These are phyloP conservation scores for Battus philenor DNA, from an alignment of 1,140 invertebrate species.

Conservation along the genomic window DNA sequence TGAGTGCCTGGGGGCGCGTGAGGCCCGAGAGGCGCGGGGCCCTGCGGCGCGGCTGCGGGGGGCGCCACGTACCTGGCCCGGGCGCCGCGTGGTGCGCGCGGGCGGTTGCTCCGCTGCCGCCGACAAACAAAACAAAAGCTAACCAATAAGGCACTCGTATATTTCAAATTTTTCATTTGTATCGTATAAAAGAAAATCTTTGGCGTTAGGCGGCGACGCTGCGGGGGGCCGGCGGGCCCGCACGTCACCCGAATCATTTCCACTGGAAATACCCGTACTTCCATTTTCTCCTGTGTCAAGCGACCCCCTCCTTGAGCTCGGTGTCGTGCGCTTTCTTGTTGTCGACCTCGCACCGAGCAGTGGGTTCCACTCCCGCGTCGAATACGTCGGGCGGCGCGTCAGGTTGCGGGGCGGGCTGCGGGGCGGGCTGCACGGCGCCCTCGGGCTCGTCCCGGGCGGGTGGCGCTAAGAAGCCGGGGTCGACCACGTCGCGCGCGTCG, in stretches of 20 bases:
- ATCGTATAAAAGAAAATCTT: constrained; percentile 70
- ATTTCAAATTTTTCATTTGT: constrained; percentile 51
- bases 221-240: constrained; percentile 15
- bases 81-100: constrained; percentile 78
- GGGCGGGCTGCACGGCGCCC: not conserved
- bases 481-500: constrained; percentile 42
- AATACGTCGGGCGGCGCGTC: constrained; percentile 36
- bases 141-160: constrained; percentile 74
- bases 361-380: constrained; percentile 17
- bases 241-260: constrained; percentile 65
- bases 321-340: constrained; percentile 11
- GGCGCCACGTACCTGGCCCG: constrained; percentile 77
- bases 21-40: constrained; percentile 59
- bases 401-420: constrained; percentile 11
- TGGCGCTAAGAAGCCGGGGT: constrained; percentile 38
- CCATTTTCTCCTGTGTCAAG: constrained; percentile 50
- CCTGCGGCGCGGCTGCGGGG: constrained; percentile 74
- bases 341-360: constrained; percentile 1
- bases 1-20: not conserved
- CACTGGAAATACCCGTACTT: constrained; percentile 64
- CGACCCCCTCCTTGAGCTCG: constrained; percentile 29
- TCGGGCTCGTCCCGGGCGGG: not conserved
- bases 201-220: constrained; percentile 45
- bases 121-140: constrained; percentile 64
- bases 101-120: constrained; percentile 72